Evolutionary conservation across 2,797 vertebrate species (phyloP).

Genomic region (Malacoraja senta): DNA sequence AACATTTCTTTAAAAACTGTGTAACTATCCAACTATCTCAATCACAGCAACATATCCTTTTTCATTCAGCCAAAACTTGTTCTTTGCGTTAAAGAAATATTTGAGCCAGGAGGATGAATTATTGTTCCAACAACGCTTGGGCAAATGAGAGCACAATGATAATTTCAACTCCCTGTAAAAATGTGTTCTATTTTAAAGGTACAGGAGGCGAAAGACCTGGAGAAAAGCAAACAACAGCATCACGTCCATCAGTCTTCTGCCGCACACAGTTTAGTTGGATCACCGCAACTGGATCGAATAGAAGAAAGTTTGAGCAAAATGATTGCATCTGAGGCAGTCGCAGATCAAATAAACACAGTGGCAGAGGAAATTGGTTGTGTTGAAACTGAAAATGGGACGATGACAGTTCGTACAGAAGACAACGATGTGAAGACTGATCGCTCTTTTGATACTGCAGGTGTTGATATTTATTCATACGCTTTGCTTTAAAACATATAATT

Average conservation of each 20-base stretch:
- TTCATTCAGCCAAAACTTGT: not conserved
- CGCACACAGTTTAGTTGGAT: constrained; percentile 53
- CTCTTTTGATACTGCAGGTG: not conserved
- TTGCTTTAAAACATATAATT: not conserved
- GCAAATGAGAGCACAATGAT: no score
- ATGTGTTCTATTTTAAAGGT: constrained; percentile 56
- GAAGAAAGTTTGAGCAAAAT: constrained; percentile 31
- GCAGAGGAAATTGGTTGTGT: not conserved
- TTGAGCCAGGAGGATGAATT: not conserved
- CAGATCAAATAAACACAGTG: not conserved
- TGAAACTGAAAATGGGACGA: constrained; percentile 11
- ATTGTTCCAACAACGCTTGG: not conserved
- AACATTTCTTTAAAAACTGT: not conserved
- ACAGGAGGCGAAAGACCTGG: constrained; percentile 76
- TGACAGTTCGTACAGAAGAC: not conserved
- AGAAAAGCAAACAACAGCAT: constrained; percentile 63
- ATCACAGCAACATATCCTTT: not conserved
- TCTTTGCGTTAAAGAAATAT: not conserved
- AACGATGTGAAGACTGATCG: not conserved
- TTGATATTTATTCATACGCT: not conserved
- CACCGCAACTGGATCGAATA: constrained; percentile 55
- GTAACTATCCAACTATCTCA: not conserved
- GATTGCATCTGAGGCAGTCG: not conserved
- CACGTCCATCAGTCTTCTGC: constrained; percentile 66
- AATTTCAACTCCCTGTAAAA: not conserved